Base-by-base conservation (phyloP, 2,113 vertebrate species). In the Dipodomys merriami region DNA sequence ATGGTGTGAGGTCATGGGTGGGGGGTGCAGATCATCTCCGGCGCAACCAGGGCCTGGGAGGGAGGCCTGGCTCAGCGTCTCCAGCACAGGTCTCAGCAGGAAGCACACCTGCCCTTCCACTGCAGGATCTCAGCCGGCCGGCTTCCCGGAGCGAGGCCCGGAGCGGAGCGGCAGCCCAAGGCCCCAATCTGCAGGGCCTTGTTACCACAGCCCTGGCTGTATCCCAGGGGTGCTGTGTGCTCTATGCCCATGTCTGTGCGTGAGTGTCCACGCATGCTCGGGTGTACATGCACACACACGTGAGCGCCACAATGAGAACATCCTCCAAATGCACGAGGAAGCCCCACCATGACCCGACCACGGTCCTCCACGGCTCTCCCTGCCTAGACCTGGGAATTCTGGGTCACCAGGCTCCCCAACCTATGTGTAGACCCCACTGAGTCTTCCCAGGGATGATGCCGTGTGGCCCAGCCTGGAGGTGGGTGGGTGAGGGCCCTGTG, bases 331-430 rank as follows among this genome's bases (percentile, higher is more conserved):
- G 0, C 13, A 33, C 18, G 20, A 39, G 33, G n/a, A 39, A 91
- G 9, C 10, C 46, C 53, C 2, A 15, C 13, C 3, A 2, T 13
- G 72, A 0, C 64, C 30, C 12, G 0, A 19, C 19, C 8, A 6
- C 25, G 57, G 49, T 53, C 8, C 53, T 11, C 0, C 30, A 6
- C 19, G 0, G 22, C 7, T 57, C 33, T 30, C 6, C 19, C 46
- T 12, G 9, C 16, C 0, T 0, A 0, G 62, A 2, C 30, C 2
- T 2, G 35, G 18, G 35, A 64, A 12, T 2, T 35, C 29, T 22
- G 29, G 68, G 62, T 64, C 62, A 64, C 20, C 23, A 22, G 5
- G 22, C 62, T 64, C 53, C 53, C 53, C 53, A 57, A 57, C 53
- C 53, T 57, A 53, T 9, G 49, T 53, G 49, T 9, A 8, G 9